Evolutionary conservation across 2,113 vertebrate species (phyloP), one percentile per base, ranked within the genome.

Genomic region (Cheirogaleus medius): DNA sequence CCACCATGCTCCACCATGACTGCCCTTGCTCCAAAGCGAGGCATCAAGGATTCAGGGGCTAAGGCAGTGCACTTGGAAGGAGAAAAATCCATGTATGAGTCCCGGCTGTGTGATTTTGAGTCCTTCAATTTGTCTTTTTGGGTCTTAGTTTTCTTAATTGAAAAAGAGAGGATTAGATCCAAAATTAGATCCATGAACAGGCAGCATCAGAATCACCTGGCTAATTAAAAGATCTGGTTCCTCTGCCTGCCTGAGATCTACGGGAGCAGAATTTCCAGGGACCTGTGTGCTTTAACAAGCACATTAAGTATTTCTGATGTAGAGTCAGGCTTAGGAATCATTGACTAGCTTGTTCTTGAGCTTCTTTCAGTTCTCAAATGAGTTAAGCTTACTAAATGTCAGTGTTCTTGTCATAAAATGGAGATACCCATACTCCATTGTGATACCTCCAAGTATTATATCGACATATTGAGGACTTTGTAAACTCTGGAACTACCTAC

Each of bases 361-460:
- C 4, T 9, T 8, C 37, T 81, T 78, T 12, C 9, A 32, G n/a
- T 82, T 93, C 81, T 95, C 77, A 80, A 49, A 78, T 68, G 83
- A 78, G 18, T 74, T 63, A 93, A 34, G 25, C 66, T 85, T 80
- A 5, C 7, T 32, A 14, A 89, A 81, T 81, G 25, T 89, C 15
- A 27, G 9, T 27, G 9, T 39, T 92, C 73, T 80, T 81, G 8
- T 90, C 80, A 27, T n/a, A 76, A 94, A 91, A 88, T 64, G 32
- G 68, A 81, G 20, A 76, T 71, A 63, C 25, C 74, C 23, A 25
- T 64, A 77, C 10, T 64, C 20, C 49, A 15, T 80, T 90, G 64
- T 54, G 66, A 39, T 34, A 68, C 29, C 18, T 69, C 21, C 4
- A 49, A n/a, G 44, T 66, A 44, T 21, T 56, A 9, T 93, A 80